phyloP scores from a whole-genome alignment of 2,113 vertebrate genomes.

The Festucalex cinctus region DNA sequence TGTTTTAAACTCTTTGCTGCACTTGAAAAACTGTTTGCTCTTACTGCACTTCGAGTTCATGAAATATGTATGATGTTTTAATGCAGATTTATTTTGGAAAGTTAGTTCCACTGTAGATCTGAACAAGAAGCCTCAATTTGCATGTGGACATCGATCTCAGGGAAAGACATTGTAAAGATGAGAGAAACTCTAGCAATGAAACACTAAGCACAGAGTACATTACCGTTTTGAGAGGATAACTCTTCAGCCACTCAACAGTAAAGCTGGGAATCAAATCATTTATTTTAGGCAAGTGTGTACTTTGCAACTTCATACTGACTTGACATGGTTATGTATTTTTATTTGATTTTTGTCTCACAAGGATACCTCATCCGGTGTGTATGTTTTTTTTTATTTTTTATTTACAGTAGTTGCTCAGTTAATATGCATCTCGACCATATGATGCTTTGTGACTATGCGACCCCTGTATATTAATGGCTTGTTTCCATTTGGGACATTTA shows the following conservation, averaged over 20 bases:
- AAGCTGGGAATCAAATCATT: constrained; percentile 23
- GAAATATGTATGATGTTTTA: constrained; percentile 73
- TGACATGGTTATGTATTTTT: not conserved
- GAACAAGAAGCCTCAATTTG: constrained; percentile 61
- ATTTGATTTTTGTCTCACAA: constrained; percentile 9
- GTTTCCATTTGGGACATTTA: too few relatives aligned
- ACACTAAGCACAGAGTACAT: constrained; percentile 52
- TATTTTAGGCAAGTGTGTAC: constrained; percentile 19
- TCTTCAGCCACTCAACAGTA: constrained; percentile 24
- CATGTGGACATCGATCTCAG: constrained; percentile 63
- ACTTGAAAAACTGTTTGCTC: constrained; percentile 59
- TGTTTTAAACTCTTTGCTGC: constrained; percentile 42
- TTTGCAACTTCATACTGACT: not conserved
- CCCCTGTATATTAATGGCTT: too few relatives aligned
- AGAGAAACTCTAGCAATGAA: constrained; percentile 54
- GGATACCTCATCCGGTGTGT: constrained; percentile 3
- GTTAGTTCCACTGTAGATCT: constrained; percentile 59
- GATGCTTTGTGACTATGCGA: not conserved
- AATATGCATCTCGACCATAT: not conserved
- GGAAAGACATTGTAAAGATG: constrained; percentile 37
- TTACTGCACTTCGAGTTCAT: constrained; percentile 63
- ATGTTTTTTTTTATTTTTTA: not conserved
- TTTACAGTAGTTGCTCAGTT: not conserved
- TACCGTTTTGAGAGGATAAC: constrained; percentile 38
- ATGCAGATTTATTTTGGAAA: constrained; percentile 70